phyloP scores from a whole-genome alignment of 2,113 vertebrate genomes.

The Silurus meridionalis region DNA sequence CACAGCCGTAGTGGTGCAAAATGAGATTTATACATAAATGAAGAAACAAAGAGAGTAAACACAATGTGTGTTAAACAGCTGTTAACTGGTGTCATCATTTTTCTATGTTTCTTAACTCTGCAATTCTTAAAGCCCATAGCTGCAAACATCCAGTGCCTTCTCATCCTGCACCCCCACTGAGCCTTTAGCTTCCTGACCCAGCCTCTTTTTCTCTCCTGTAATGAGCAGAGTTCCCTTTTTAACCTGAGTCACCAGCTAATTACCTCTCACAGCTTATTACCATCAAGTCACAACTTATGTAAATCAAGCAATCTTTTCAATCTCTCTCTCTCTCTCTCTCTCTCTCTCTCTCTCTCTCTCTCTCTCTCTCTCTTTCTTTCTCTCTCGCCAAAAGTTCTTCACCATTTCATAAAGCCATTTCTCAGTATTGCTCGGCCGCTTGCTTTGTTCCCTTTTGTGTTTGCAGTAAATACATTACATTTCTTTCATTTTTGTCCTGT shows the following conservation, averaged over 20 bases:
- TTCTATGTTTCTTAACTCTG: slow-evolving; percentile 1
- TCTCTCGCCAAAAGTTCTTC: background rate
- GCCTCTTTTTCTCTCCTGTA: slow-evolving; percentile 35
- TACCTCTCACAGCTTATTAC: slow-evolving; percentile 51
- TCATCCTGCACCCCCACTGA: slow-evolving; percentile 29
- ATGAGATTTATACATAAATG: background rate
- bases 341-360: slow-evolving; percentile 1
- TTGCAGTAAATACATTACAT: background rate
- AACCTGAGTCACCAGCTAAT: slow-evolving; percentile 48
- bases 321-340: slow-evolving; percentile 2
- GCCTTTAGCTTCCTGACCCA: slow-evolving; percentile 36
- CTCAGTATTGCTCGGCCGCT: background rate
- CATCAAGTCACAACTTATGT: slow-evolving; percentile 51
- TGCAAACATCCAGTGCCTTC: background rate
- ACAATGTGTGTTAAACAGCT: slow-evolving; percentile 9
- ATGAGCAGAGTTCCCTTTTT: slow-evolving; percentile 46
- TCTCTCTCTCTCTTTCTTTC: background rate
- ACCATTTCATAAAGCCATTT: background rate
- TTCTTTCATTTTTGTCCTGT: background rate
- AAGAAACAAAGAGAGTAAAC: slow-evolving; percentile 2
- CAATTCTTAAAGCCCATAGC: background rate
- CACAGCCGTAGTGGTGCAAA: background rate
- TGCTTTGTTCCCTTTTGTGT: background rate
- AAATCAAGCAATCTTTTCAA: slow-evolving; percentile 49
- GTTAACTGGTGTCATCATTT: slow-evolving; percentile 22